Conservation (phyloP, 2,113 vertebrate species). For the Chunga burmeisteri region DNA sequence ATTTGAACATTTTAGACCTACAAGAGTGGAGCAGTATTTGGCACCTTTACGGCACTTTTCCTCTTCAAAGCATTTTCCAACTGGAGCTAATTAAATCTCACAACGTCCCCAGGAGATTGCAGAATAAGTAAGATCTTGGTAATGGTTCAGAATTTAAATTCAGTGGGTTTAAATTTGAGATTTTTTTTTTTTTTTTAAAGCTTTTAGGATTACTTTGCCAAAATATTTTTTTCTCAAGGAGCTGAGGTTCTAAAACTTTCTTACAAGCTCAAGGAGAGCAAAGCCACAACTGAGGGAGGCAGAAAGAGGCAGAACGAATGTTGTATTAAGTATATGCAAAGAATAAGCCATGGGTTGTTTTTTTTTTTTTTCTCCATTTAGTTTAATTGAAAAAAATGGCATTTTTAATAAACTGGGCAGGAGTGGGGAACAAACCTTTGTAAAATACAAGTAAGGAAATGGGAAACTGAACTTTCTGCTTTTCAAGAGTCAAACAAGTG, state of each 20-base stretch:
- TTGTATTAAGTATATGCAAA: neutral
- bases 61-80: conserved; percentile 29
- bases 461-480: neutral
- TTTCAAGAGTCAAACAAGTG: neutral
- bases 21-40: neutral
- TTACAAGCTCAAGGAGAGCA: neutral
- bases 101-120: conserved; percentile 12
- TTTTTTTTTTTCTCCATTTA: neutral
- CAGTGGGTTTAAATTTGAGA: neutral
- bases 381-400: neutral
- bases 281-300: neutral
- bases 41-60: neutral
- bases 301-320: neutral
- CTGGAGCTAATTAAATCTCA: conserved; percentile 48
- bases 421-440: rapidly evolving
- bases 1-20: neutral
- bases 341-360: neutral
- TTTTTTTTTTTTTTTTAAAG: neutral
- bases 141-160: conserved; percentile 47
- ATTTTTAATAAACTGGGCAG: neutral
- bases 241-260: neutral
- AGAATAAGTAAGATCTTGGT: conserved; percentile 38
- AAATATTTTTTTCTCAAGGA: neutral
- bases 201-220: conserved; percentile 1
- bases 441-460: neutral